Evolutionary conservation across 2,113 vertebrate genomes (phyloP).

Genomic region (Procavia capensis): DNA sequence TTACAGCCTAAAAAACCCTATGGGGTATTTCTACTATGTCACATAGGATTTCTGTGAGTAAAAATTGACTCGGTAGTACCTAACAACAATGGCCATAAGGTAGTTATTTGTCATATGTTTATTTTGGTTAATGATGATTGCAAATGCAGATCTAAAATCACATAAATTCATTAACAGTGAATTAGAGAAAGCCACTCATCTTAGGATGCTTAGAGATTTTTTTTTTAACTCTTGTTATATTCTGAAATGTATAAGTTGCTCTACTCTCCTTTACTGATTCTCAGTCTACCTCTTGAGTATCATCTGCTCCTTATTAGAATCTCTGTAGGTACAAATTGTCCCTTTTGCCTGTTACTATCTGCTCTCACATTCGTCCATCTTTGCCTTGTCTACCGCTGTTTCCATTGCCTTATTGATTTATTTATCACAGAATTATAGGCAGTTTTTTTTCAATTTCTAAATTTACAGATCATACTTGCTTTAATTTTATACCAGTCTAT

Average conservation of each 20-base stretch:
- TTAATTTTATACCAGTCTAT: background rate
- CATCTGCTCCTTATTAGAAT: background rate
- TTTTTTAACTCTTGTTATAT: background rate
- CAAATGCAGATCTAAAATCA: background rate
- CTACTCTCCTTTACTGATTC: background rate
- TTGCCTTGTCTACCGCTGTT: background rate
- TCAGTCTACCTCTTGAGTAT: background rate
- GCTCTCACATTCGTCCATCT: background rate
- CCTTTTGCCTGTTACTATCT: background rate
- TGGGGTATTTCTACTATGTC: background rate
- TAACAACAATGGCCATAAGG: background rate
- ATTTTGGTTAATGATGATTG: background rate
- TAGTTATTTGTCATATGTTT: background rate
- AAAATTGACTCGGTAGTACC: background rate
- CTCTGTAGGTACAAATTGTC: background rate
- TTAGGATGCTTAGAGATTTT: background rate
- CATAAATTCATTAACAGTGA: background rate
- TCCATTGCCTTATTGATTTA: background rate
- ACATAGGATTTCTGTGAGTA: background rate
- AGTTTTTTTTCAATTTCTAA: conserved; percentile 7
- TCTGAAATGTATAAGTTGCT: background rate
- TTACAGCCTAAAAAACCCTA: background rate
- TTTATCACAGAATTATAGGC: background rate
- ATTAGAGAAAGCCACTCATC: background rate
- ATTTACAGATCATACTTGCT: background rate